Base-by-base conservation (phyloP, 2,113 vertebrate genomes). In the Bos indicus region DNA sequence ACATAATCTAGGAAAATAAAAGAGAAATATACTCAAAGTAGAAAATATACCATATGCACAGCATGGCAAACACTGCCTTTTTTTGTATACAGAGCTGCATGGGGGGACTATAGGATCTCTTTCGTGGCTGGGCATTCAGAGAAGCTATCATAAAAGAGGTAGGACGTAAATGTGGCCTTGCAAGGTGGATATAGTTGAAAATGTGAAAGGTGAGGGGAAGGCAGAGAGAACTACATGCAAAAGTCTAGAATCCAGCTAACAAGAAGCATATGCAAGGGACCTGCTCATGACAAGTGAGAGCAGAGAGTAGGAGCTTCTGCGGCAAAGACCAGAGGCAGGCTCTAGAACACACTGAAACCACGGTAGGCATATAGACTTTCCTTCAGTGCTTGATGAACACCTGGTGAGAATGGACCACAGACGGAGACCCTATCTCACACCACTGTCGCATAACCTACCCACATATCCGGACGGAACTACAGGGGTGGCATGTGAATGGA, bases 221-320 rank as follows among this genome's bases (percentile, higher is more conserved):
- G 19, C 30, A 78, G 36, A 26, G 28, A 94, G 40, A 88, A 81
- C 7, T 40, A 2, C 4, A 26, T 5, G 13, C 5, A 54, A 77
- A 77, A 67, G 2, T 23, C 33, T 33, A 23, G 25, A 23, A 43
- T 67, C 59, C 81, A 36, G 40, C 57, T 43, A 36, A 8, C 74
- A 46, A 5, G 26, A 13, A 90, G 3, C 3, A 21, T 0, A 1
- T 4, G 1, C 2, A 21, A 64, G 6, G 25, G 26, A 48, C 28
- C 86, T 74, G 14, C 14, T 74, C 30, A 1, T 2, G 2, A 30
- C 15, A 43, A 74, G 5, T 21, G 46, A 46, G 6, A 46, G 7
- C 33, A 19, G 0, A 36, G 71, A 23, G 16, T 1, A 25, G 36
- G 13, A n/a, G 15, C 23, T 77, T 84, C 3, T 0, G 30, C 1